A percentile compares a stretch with the other conserved stretches of the same genome.
Conservation (phyloP, 2,797 vertebrate genomes). For the Hypotaenidia philippensis region DNA sequence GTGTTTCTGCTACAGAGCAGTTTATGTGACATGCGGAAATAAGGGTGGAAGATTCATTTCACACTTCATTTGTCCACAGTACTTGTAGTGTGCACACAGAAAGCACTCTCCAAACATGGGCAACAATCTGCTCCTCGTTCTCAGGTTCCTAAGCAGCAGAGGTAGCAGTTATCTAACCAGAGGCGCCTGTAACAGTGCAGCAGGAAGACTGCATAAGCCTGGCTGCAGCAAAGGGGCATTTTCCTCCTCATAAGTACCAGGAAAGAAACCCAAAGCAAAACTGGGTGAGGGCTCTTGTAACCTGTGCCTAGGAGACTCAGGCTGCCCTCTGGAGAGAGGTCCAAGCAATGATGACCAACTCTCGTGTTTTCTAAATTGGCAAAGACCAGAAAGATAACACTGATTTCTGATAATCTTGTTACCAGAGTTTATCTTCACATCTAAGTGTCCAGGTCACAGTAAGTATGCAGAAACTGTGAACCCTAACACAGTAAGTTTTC, state of each 20-base stretch:
- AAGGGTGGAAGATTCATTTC: constrained; percentile 18
- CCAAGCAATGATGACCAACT: background rate
- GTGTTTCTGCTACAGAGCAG: background rate
- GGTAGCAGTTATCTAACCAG: background rate
- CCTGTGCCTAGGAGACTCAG: background rate
- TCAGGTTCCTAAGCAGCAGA: background rate
- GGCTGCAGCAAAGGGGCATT: background rate
- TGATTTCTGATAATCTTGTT: background rate
- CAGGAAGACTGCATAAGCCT: background rate
- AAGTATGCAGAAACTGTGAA: background rate
- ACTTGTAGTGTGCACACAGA: fast-evolving
- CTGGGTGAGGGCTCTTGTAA: background rate
- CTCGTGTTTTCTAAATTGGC: background rate
- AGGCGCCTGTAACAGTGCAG: background rate
- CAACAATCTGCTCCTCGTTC: background rate
- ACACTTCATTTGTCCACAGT: background rate
- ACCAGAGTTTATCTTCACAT: background rate
- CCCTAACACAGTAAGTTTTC: background rate
- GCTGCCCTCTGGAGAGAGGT: background rate
- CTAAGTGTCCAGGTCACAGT: background rate
- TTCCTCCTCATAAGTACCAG: background rate
- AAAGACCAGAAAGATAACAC: background rate
- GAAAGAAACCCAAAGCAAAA: background rate
- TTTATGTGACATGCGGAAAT: background rate
- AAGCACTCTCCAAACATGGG: background rate